phyloP scores from a whole-genome alignment of 2,113 vertebrate species.

The Dicrurus megarhynchus region DNA sequence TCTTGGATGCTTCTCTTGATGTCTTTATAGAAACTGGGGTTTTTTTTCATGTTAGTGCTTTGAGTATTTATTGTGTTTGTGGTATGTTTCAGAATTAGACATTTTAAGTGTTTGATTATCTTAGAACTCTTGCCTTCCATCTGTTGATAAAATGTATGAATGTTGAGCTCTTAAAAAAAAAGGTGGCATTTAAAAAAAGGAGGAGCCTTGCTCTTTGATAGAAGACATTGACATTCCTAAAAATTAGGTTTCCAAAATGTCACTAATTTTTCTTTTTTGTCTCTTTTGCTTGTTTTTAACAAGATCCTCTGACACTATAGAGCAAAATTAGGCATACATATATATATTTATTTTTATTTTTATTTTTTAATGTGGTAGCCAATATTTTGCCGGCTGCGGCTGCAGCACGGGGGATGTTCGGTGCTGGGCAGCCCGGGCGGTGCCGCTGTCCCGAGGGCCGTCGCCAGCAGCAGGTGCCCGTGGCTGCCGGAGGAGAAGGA shows the following conservation, averaged over 20 bases:
- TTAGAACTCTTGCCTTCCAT: neutral
- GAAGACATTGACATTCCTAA: neutral
- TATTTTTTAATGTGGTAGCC: neutral
- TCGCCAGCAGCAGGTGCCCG: neutral
- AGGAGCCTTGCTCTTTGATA: neutral
- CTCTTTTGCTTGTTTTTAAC: neutral
- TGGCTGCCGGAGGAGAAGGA: neutral
- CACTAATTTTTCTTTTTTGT: neutral
- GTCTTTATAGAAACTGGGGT: neutral
- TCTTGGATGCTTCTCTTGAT: neutral
- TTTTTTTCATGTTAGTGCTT: neutral
- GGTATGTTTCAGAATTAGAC: neutral
- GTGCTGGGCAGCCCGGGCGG: neutral
- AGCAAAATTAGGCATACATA: neutral
- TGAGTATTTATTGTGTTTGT: neutral
- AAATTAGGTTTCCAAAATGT: neutral
- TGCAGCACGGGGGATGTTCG: rapidly evolving
- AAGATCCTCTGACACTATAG: neutral
- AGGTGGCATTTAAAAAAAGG: neutral
- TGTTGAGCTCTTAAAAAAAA: neutral
- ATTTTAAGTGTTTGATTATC: neutral
- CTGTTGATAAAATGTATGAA: neutral
- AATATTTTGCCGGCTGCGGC: no score
- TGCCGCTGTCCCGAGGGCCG: neutral
- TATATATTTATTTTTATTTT: no score